Evolutionary conservation across 2,113 vertebrate species (phyloP).

Genomic region (Pedionomus torquatus): DNA sequence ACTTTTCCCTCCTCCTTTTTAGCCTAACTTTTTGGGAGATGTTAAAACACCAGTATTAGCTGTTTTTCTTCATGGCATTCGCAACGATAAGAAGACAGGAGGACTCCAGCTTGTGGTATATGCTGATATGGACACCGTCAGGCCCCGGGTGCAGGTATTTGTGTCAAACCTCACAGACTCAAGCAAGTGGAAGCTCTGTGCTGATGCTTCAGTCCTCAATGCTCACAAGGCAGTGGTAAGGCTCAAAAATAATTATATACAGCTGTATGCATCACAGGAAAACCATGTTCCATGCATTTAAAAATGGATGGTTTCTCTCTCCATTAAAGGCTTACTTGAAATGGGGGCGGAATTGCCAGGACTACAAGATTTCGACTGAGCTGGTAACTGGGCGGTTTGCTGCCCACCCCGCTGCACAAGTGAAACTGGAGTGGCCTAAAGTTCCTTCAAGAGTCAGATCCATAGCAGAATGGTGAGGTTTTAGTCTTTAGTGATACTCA

Average conservation of each 20-base stretch:
- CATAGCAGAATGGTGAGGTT: constrained; percentile 69
- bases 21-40: constrained; percentile 76
- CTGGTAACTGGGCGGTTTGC: constrained; percentile 77
- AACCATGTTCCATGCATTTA: not conserved
- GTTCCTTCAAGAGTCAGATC: constrained; percentile 57
- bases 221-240: constrained; percentile 81
- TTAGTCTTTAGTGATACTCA: not conserved
- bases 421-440: constrained; percentile 72
- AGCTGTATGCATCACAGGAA: not conserved
- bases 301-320: not conserved
- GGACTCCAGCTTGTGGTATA: constrained; percentile 78
- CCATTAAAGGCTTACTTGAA: constrained; percentile 40
- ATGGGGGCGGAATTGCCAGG: constrained; percentile 77
- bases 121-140: constrained; percentile 45
- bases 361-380: constrained; percentile 65
- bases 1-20: not conserved
- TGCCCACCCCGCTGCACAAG: constrained; percentile 70
- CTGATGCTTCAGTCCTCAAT: constrained; percentile 76
- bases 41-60: constrained; percentile 66
- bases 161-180: constrained; percentile 72
- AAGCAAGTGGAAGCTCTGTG: constrained; percentile 80
- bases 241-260: not conserved
- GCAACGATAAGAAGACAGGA: constrained; percentile 51
- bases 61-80: constrained; percentile 71
- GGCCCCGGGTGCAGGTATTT: constrained; percentile 74